A percentile compares a stretch with the other conserved stretches of the same genome.
Conservation (phyloP, 2,888 invertebrate species). For the Stictocephala bisonia region DNA sequence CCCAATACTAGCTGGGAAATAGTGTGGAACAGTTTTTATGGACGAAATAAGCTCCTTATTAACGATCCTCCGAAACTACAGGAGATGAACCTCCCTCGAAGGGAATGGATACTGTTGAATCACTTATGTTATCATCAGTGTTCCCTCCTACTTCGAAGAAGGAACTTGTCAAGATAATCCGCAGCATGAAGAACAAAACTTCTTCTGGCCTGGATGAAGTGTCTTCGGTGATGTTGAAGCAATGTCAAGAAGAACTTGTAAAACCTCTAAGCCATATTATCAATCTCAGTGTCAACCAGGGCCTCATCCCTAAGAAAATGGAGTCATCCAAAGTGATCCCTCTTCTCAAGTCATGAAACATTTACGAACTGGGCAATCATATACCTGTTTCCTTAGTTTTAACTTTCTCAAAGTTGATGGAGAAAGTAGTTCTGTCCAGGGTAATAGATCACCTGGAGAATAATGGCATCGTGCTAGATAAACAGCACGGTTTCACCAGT, state of each 20-base stretch:
- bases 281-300: background rate
- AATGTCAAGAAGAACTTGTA: background rate
- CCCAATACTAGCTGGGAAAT: no score
- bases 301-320: background rate
- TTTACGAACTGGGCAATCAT: slow-evolving; percentile 1
- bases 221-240: slow-evolving; percentile 1
- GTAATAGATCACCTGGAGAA: background rate
- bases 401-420: slow-evolving; percentile 13
- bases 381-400: slow-evolving; percentile 15
- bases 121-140: no score
- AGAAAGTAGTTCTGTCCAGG: background rate
- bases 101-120: no score
- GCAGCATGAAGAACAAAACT: slow-evolving; percentile 4
- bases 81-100: no score
- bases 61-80: no score
- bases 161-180: background rate
- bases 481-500: slow-evolving; percentile 5
- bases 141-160: background rate
- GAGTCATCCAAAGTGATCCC: slow-evolving; percentile 3
- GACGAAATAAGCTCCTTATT: no score
- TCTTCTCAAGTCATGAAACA: background rate
- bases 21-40: no score
- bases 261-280: background rate
- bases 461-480: background rate
- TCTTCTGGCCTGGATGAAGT: slow-evolving; percentile 14